phyloP scores from a whole-genome alignment of 2,888 invertebrate species.

The Stenoptilia bipunctidactyla region DNA sequence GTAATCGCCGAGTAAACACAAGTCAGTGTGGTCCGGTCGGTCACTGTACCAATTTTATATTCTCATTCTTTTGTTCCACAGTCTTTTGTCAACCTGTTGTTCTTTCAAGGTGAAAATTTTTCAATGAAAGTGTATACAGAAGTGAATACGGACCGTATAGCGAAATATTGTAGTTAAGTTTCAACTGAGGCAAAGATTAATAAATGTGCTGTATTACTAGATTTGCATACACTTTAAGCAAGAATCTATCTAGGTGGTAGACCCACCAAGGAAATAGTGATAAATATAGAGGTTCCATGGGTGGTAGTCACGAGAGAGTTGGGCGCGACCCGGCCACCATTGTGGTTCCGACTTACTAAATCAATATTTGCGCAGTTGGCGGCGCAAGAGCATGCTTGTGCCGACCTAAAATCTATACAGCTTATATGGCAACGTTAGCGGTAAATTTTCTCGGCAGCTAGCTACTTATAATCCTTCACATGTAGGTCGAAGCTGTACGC shows the following conservation, averaged over 20 bases:
- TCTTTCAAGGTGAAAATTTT: slow-evolving; percentile 16
- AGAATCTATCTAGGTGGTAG: background rate
- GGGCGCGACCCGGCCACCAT: slow-evolving; percentile 38
- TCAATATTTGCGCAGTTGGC: slow-evolving; percentile 71
- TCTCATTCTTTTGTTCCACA: slow-evolving; percentile 23
- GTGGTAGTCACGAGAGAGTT: slow-evolving; percentile 7
- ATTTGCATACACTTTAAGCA: too few species aligned
- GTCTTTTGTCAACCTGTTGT: slow-evolving; percentile 21
- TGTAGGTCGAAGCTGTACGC: slow-evolving; percentile 66
- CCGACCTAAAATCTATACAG: slow-evolving; percentile 70
- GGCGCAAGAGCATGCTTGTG: slow-evolving; percentile 66
- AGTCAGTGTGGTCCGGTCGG: slow-evolving; percentile 19
- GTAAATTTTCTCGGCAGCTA: slow-evolving; percentile 68
- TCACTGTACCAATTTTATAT: slow-evolving; percentile 32
- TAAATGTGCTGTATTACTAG: too few species aligned
- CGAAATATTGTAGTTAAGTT: too few species aligned
- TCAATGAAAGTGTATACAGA: slow-evolving; percentile 17
- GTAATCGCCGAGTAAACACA: slow-evolving; percentile 23
- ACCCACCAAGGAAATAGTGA: background rate
- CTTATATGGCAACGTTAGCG: slow-evolving; percentile 70
- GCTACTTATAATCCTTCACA: slow-evolving; percentile 69
- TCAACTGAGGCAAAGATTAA: too few species aligned
- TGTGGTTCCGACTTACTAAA: slow-evolving; percentile 64
- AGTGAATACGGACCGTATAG: slow-evolving; percentile 1
- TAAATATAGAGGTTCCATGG: background rate